Evolutionary conservation across 2,113 vertebrate species (phyloP).

Genomic region (Felis catus): F.catus_Fca126_mat1.0 CM031416.1:82559501-82560000

Average conservation of each 20-base stretch:
- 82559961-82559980: neutral
- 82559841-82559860: neutral
- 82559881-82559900: neutral
- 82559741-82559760: neutral
- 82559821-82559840: neutral
- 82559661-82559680: neutral
- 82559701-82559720: neutral
- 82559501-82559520: neutral
- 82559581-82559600: neutral
- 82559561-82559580: neutral
- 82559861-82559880: neutral
- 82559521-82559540: conserved; percentile 23
- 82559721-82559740: conserved; percentile 51
- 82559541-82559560: neutral
- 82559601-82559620: neutral
- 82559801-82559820: neutral
- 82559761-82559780: neutral
- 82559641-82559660: neutral
- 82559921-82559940: neutral
- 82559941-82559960: neutral
- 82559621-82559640: neutral
- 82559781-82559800: neutral
- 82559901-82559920: neutral
- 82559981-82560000: neutral
- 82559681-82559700: conserved; percentile 20